Evolutionary conservation across 53 echinoderm and acorn worm species (phyloP), one percentile per base, ranked within the genome.

Genomic region (Apostichopus leukothele): DNA sequence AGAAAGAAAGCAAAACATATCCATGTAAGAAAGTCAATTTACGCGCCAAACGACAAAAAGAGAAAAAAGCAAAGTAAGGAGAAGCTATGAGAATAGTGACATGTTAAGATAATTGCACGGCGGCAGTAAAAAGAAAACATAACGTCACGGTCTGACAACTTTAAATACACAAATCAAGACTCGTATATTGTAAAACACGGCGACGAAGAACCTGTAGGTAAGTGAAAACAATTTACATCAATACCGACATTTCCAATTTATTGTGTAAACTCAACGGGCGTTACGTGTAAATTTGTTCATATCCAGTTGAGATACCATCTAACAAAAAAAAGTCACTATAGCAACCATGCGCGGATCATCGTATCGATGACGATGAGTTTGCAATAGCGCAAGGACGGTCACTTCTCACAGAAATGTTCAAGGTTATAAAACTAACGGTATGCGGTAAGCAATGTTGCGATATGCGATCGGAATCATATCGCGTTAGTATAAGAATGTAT

Each of bases 81-180:
- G 20, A 81, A 81, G 55, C 59, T 81, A 81, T 57, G 20, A 81
- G 55, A 81, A 81, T 18, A 51, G 54, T 81, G 60, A 81, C 81
- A 81, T 81, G 81, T 81, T 53, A 81, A 81, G 81, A 81, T 81
- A 81, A 54, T 54, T 81, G 54, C 81, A 81, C 55, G 81, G 39
- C 39, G 39, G 81, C 81, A 54, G 81, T 54, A 81, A 81, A 71
- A 71, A 81, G 54, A 80, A 81, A 81, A 81, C 55, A 81, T 51
- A 54, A 59, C 81, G 81, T 81, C 81, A 81, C 59, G 11, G 22
- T 18, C 21, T 59, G 81, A 55, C 81, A 81, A 81, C 55, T 81
- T 55, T 81, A 81, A 81, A 81, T 55, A 81, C 81, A 81, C 81
- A 81, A 81, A 81, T 54, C 60, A 22, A 21, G 59, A 81, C 20